These are phyloP conservation scores for Perdita meconis DNA, from an alignment of 2,888 invertebrate genomes.

Conservation along the genomic window DNA sequence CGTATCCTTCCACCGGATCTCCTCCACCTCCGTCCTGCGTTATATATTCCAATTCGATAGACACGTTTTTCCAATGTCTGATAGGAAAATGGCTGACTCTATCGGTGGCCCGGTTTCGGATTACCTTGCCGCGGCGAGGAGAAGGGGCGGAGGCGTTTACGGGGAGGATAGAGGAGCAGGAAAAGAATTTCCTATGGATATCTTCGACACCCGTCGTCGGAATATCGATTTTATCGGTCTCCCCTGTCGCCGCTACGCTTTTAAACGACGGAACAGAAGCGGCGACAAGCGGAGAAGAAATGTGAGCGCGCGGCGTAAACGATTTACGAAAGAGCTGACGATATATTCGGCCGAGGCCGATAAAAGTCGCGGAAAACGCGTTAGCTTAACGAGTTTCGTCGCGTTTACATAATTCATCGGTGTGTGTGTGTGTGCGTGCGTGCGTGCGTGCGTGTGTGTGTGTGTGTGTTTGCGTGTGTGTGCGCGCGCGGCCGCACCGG, in stretches of 20 bases:
- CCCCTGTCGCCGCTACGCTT: neutral
- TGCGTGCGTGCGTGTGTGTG: neutral
- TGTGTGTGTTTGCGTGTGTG: no score
- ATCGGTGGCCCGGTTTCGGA: constrained; percentile 63
- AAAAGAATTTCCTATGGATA: constrained; percentile 56
- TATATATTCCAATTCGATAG: constrained; percentile 77
- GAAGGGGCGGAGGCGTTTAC: constrained; percentile 12
- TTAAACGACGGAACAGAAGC: constrained; percentile 25
- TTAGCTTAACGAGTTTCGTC: constrained; percentile 34
- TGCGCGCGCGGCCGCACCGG: neutral
- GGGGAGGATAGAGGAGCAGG: constrained; percentile 25
- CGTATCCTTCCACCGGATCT: constrained; percentile 65
- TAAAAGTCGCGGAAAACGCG: neutral
- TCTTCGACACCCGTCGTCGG: constrained; percentile 36
- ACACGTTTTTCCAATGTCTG: constrained; percentile 74
- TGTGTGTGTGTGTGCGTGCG: neutral
- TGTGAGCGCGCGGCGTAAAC: constrained; percentile 12
- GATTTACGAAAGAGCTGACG: constrained; percentile 26
- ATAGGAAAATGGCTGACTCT: constrained; percentile 76
- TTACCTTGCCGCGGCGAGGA: constrained; percentile 47
- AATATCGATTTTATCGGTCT: constrained; percentile 50
- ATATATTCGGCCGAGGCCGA: neutral
- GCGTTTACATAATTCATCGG: constrained; percentile 25
- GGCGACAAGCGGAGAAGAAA: constrained; percentile 11
- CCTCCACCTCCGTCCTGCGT: constrained; percentile 50